Evolutionary conservation across 2,888 invertebrate genomes (phyloP), one percentile per base, ranked within the genome.

Genomic region (Microctonus aethiopoides): DNA sequence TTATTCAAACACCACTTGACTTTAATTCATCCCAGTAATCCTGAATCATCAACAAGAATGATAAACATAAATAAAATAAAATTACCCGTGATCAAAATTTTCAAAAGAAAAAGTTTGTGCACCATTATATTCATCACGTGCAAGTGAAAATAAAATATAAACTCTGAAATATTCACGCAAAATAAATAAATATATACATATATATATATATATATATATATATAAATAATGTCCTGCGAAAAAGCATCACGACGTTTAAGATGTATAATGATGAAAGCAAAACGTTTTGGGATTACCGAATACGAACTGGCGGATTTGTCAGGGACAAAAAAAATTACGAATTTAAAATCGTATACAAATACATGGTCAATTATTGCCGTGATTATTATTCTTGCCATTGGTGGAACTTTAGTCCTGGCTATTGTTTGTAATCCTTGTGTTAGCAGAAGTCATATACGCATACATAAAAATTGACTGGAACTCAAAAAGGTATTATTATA

Each of bases 231-330:
- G 82, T 80, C 83, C 71, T 83, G 80, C 66, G 83, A 83, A 59
- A 83, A 82, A 70, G 83, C 83, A 52, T 80, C 83, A 16, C 76
- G 81, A 39, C 80, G 82, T 59, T 76, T 83, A 46, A 77, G 77
- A 64, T 76, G 74, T 63, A 70, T 83, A 65, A 76, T 83, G 68
- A 65, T 72, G 32, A 83, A 79, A 72, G 79, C 83, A 36, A 80
- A 73, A 68, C 77, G 81, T 26, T 70, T 81, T 67, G 82, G 82
- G 29, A 56, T 83, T 57, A 78, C 73, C 57, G 74, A 77, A 36
- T 78, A 78, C 57, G 81, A 83, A 68, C 75, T 83, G 2, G 76
- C 77, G 34, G 79, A 80, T 69, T 70, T 83, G 51, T 77, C 82
- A 60, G 74, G 79, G 46, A 77, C 76, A 22, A 79, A 77, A 71